Evolutionary conservation across 2,888 invertebrate genomes (phyloP).

Genomic region (Hypsopygia costalis): DNA sequence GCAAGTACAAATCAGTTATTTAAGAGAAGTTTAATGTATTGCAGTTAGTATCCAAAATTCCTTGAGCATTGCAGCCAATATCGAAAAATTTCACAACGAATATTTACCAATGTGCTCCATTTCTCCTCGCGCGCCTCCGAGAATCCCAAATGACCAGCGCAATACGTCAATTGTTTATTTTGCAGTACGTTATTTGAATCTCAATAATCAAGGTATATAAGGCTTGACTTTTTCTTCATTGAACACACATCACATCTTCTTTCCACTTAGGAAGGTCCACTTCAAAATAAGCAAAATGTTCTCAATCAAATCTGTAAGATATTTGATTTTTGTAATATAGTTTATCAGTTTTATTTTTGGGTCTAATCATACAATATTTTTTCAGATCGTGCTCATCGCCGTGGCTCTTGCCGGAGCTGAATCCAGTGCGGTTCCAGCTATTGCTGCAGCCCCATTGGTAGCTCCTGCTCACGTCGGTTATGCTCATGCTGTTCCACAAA

Average conservation of each 20-base stretch:
- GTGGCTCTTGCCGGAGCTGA: slow-evolving; percentile 57
- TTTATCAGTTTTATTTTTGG: not conserved
- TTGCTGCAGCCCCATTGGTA: slow-evolving; percentile 59
- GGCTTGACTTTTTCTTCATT: slow-evolving; percentile 47
- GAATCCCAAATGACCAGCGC: slow-evolving; percentile 72
- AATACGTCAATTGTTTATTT: slow-evolving; percentile 68
- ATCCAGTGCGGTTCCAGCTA: slow-evolving; percentile 56
- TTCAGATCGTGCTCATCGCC: slow-evolving; percentile 67
- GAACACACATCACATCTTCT: slow-evolving; percentile 66
- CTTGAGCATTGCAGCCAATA: slow-evolving; percentile 7
- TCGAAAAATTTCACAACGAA: slow-evolving; percentile 52
- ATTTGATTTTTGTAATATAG: slow-evolving; percentile 1
- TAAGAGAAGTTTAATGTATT: not conserved
- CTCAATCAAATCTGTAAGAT: slow-evolving; percentile 73
- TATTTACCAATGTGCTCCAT: slow-evolving; percentile 71
- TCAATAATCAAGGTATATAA: slow-evolving; percentile 72
- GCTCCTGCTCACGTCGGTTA: slow-evolving; percentile 81
- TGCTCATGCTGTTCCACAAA: slow-evolving; percentile 80
- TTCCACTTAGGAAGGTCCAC: slow-evolving; percentile 68
- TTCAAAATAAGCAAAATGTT: slow-evolving; percentile 67
- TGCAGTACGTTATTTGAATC: slow-evolving; percentile 62
- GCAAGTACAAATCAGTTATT: too few relatives aligned
- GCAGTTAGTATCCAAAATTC: slow-evolving; percentile 6
- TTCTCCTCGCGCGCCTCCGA: slow-evolving; percentile 60
- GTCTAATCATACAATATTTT: slow-evolving; percentile 15